A percentile compares a stretch with the other conserved stretches of the same genome.
phyloP scores from a whole-genome alignment of 2,888 invertebrate species.

The Stenodema calcarata region DNA sequence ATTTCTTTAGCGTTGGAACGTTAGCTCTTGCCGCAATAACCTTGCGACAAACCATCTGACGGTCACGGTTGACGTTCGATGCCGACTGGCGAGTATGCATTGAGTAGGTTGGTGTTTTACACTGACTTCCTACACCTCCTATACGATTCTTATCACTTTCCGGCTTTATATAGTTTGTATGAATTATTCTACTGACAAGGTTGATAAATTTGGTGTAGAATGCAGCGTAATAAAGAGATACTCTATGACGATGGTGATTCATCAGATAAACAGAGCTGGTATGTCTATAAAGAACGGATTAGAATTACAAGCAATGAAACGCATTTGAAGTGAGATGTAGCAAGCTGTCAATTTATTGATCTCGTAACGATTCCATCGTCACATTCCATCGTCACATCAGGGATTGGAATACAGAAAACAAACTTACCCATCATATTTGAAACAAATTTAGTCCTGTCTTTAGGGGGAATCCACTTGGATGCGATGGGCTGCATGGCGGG shows the following conservation, averaged over 20 bases:
- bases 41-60: not conserved
- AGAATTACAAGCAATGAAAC: too few relatives aligned
- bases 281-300: too few relatives aligned
- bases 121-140: too few relatives aligned
- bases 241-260: too few relatives aligned
- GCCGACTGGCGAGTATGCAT: not conserved
- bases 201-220: too few relatives aligned
- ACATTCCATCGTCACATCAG: not conserved
- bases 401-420: not conserved
- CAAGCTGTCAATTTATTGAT: not conserved
- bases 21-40: not conserved
- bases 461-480: slow-evolving; percentile 92
- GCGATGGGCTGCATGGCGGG: slow-evolving; percentile 93
- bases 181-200: too few relatives aligned
- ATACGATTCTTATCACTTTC: too few relatives aligned
- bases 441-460: slow-evolving; percentile 91
- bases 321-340: not conserved
- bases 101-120: not conserved
- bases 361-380: not conserved
- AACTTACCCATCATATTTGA: slow-evolving; percentile 85
- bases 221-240: too few relatives aligned
- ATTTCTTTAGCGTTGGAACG: not conserved
- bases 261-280: too few relatives aligned
- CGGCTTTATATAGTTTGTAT: too few relatives aligned
- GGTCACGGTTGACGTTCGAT: not conserved